phyloP scores from a whole-genome alignment of 2,797 vertebrate species.

The Perodicticus potto region DNA sequence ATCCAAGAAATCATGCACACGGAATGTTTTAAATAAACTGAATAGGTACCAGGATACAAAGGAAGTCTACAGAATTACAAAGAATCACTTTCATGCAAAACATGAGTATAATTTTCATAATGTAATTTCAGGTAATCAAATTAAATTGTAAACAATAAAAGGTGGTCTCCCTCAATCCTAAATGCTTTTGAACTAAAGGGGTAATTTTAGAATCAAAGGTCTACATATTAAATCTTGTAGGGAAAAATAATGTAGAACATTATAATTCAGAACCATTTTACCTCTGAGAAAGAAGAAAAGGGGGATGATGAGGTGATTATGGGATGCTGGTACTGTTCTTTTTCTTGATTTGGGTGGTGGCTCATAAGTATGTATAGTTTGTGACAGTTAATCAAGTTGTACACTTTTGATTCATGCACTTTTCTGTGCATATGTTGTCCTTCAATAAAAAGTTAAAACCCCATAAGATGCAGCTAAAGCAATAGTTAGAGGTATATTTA shows the following conservation, averaged over 20 bases:
- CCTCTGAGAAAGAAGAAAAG: not conserved
- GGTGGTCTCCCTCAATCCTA: not conserved
- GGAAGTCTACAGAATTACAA: not conserved
- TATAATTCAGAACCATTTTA: not conserved
- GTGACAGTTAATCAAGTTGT: not conserved
- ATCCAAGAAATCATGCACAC: not conserved
- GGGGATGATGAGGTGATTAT: not conserved
- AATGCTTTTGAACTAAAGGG: conserved; percentile 21
- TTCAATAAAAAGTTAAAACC: not conserved
- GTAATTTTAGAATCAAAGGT: not conserved
- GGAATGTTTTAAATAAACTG: not conserved
- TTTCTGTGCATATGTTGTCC: not conserved
- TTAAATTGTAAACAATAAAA: conserved; percentile 9
- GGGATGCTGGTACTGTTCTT: not conserved
- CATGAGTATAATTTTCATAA: not conserved
- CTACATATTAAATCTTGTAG: not conserved
- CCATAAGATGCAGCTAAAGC: not conserved
- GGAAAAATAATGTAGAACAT: not conserved
- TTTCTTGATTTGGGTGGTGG: not conserved
- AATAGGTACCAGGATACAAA: not conserved
- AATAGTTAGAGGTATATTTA: not conserved
- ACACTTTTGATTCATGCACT: not conserved
- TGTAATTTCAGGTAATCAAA: not conserved
- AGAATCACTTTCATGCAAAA: not conserved
- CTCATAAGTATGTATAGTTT: not conserved